Evolutionary conservation across 30 jellyfish, hydroid and myxozoan species (phyloP).

Genomic region (Mastigias papua): DNA sequence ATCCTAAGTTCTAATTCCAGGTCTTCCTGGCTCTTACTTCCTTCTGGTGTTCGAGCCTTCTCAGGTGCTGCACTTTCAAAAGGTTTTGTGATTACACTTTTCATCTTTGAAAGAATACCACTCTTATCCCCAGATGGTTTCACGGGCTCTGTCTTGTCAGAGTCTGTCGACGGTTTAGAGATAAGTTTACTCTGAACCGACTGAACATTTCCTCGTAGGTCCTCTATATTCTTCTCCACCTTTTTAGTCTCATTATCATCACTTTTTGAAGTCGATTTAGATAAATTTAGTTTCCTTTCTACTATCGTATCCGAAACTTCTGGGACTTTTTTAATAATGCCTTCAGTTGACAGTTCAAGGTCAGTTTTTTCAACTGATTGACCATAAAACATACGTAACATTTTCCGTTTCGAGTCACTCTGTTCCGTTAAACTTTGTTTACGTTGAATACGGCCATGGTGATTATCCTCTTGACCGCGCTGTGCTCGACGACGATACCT

Average conservation of each 20-base stretch:
- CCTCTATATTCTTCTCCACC: constrained; percentile 43
- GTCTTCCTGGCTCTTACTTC: constrained; percentile 84
- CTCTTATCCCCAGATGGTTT: constrained; percentile 82
- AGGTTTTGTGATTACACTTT: constrained; percentile 86
- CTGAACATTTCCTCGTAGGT: constrained; percentile 80
- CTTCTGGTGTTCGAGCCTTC: constrained; percentile 50
- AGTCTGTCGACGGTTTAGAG: constrained; percentile 70
- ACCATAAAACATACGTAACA: constrained; percentile 97
- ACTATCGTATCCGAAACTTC: constrained; percentile 62
- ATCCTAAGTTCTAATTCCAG: constrained; percentile 91
- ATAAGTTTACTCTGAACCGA: constrained; percentile 71
- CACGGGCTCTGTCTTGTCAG: constrained; percentile 66
- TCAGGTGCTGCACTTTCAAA: constrained; percentile 83
- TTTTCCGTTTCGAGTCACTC: constrained; percentile 94
- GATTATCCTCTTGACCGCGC: constrained; percentile 53
- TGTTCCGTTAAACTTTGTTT: constrained; percentile 85
- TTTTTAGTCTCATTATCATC: constrained; percentile 73
- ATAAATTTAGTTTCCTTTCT: constrained; percentile 73
- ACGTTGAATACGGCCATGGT: constrained; percentile 54
- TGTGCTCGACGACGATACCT: constrained; percentile 48
- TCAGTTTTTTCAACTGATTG: constrained; percentile 94
- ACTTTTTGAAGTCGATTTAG: constrained; percentile 67
- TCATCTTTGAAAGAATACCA: constrained; percentile 84
- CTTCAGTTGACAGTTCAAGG: constrained; percentile 75
- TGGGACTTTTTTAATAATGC: not conserved